Percentiles rank a stretch among this genome's conserved stretches.
Conservation (phyloP, 2,888 invertebrate species). For the Stenurella melanura region DNA sequence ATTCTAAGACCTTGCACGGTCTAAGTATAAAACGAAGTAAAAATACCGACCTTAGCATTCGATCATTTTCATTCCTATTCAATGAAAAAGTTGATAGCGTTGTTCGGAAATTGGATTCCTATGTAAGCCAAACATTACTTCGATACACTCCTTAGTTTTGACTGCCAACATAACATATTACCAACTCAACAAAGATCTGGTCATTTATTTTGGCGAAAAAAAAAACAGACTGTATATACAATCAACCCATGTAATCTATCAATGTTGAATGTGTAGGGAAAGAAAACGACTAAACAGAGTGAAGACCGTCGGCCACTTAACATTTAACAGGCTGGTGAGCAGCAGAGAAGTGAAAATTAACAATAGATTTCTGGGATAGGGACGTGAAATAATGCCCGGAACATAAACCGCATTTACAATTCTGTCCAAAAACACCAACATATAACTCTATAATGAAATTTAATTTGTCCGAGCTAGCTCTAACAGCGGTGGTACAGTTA, state of each 20-base stretch:
- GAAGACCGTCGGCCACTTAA: constrained; percentile 48
- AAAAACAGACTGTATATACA: constrained; percentile 46
- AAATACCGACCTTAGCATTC: constrained; percentile 24
- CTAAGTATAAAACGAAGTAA: constrained; percentile 18
- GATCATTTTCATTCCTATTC: constrained; percentile 30
- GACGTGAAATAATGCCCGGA: constrained; percentile 31
- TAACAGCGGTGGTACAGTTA: constrained; percentile 40
- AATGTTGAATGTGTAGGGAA: constrained; percentile 48
- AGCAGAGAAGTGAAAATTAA: constrained; percentile 43
- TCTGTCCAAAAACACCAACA: constrained; percentile 46
- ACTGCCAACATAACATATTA: constrained; percentile 49
- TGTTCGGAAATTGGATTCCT: constrained; percentile 42
- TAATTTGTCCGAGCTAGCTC: constrained; percentile 50
- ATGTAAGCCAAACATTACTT: constrained; percentile 40
- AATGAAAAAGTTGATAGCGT: constrained; percentile 22
- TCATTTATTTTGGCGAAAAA: constrained; percentile 49
- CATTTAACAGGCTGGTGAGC: constrained; percentile 43
- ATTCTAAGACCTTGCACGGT: not conserved
- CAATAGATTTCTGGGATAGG: constrained; percentile 34
- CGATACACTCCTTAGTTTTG: constrained; percentile 47
- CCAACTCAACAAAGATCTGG: constrained; percentile 48
- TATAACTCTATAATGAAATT: constrained; percentile 50
- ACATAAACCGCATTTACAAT: constrained; percentile 44
- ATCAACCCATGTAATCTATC: constrained; percentile 51
- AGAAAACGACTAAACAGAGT: constrained; percentile 46